Percentiles rank a stretch among this genome's conserved stretches.
These are phyloP conservation scores for Tribolium castaneum DNA, from an alignment of 1,140 invertebrate genomes.

Conservation along the genomic window DNA sequence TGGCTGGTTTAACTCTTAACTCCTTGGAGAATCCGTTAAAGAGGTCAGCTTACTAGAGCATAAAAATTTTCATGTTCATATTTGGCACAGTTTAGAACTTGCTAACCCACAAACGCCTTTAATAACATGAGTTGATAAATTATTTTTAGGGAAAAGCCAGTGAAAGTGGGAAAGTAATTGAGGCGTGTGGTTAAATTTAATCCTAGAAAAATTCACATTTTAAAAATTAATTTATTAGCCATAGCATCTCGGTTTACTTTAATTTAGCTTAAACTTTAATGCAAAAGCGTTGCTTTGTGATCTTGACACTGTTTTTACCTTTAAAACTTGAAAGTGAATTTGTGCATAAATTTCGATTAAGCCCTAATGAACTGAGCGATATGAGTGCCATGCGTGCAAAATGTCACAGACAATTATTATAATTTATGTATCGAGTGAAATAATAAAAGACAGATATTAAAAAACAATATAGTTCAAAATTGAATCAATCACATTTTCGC, in stretches of 20 bases:
- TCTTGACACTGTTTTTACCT: too few relatives aligned
- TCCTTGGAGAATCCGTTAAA: neutral
- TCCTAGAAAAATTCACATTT: neutral
- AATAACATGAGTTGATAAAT: neutral
- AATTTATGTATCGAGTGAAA: neutral
- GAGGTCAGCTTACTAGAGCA: neutral
- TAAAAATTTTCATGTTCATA: neutral
- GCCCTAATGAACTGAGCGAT: too few relatives aligned
- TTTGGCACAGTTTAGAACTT: neutral
- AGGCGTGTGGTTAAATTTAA: neutral
- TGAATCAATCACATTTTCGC: too few relatives aligned
- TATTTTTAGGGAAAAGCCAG: neutral
- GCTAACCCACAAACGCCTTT: neutral
- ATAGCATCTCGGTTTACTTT: too few relatives aligned
- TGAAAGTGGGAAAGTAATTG: neutral
- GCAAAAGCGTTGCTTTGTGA: too few relatives aligned
- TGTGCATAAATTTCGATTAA: neutral
- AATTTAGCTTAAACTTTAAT: too few relatives aligned
- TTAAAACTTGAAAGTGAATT: neutral
- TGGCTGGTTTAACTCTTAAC: neutral
- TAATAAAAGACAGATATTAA: neutral
- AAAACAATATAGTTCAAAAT: neutral
- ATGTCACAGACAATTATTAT: neutral
- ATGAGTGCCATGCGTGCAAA: too few relatives aligned
- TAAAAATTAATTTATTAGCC: too few relatives aligned